Evolutionary conservation across 2,888 invertebrate species (phyloP), one percentile per base, ranked within the genome.

Genomic region (Erpobdella octoculata): DNA sequence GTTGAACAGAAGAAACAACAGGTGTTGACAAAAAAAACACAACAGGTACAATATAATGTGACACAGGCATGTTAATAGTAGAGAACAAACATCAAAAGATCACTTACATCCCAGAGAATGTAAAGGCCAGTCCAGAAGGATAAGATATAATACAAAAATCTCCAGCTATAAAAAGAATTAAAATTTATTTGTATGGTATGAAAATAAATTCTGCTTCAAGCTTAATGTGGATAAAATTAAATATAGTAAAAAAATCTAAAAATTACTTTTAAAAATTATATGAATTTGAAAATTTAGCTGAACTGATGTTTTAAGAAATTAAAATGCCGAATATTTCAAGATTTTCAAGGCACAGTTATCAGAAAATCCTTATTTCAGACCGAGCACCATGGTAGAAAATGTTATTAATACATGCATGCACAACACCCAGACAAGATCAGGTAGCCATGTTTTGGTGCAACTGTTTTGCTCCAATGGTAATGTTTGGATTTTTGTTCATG

Each of bases 61-160:
- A 18, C 46, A 28, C 0, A 59, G 8, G n/a, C n/a, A n/a, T n/a
- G n/a, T n/a, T n/a, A n/a, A 21, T 0, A 28, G 28, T 9, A 12
- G 25, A 31, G 38, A 28, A 41, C 25, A 4, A 25, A 59, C 9
- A 28, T 15, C 37, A 31, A 25, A 46, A n/a, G 35, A 64, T 36
- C 41, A 73, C 75, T 75, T 61, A 75, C 75, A 35, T 75, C 62
- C 70, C 70, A 73, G 33, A 75, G 46, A 38, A 74, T 62, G 36
- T 62, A 71, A 33, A 73, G 46, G 46, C 75, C 75, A 67, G 59
- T 72, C 70, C 70, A 71, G 64, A 75, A 75, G 21, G 70, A 48
- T 15, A 25, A 33, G n/a, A 74, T 25, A 46, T 75, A 75, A 53
- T 71, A 75, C 31, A 74, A 28, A 35, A 74, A 75, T 25, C 75